These are phyloP conservation scores for Neelides sp. DNA, from an alignment of 1,140 invertebrate genomes.

Conservation along the genomic window DNA sequence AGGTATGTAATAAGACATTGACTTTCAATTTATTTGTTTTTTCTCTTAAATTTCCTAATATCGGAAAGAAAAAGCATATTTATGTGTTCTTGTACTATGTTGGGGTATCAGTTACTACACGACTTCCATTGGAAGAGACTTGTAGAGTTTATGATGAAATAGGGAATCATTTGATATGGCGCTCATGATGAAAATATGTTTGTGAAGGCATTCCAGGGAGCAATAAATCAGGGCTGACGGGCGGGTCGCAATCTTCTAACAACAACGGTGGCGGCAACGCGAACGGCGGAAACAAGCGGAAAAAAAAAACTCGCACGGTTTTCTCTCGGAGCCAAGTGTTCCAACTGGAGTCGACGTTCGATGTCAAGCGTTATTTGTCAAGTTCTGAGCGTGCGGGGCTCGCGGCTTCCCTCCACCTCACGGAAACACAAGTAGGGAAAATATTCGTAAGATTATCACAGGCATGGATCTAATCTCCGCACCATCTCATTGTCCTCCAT, in stretches of 20 bases:
- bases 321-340: conserved; percentile 82
- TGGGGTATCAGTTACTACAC: no score
- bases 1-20: no score
- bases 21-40: no score
- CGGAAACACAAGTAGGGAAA: conserved; percentile 59
- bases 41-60: no score
- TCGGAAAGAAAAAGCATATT: no score
- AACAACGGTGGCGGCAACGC: conserved; percentile 1
- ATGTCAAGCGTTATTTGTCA: conserved; percentile 92
- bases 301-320: conserved; percentile 97
- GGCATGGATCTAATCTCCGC: neutral
- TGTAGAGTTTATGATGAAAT: no score
- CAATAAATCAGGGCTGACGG: conserved; percentile 22
- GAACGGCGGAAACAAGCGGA: conserved; percentile 49
- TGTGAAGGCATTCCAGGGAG: neutral
- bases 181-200: no score
- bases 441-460: no score
- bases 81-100: no score
- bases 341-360: conserved; percentile 93
- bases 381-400: conserved; percentile 88
- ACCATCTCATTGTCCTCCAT: neutral
- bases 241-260: conserved; percentile 17
- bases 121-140: no score
- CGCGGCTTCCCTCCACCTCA: conserved; percentile 81
- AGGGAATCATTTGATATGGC: no score